phyloP scores from a whole-genome alignment of 2,113 vertebrate genomes.

The Merops nubicus region DNA sequence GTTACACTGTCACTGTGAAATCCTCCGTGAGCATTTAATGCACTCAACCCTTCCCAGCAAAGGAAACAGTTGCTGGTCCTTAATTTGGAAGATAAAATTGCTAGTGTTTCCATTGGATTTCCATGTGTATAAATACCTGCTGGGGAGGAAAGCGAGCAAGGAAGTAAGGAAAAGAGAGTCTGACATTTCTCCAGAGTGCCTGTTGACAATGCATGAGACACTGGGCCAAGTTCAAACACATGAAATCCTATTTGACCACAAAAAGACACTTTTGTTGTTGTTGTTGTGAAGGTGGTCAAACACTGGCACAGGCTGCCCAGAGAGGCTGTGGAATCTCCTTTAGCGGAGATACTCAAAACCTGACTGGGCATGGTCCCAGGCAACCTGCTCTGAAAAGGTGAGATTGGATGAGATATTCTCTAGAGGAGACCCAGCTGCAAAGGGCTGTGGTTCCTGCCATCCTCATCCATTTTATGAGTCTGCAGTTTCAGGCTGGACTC shows the following conservation, averaged over 20 bases:
- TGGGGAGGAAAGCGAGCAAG: accelerated
- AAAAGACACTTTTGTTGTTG: not conserved
- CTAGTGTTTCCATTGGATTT: not conserved
- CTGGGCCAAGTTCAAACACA: not conserved
- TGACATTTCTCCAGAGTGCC: not conserved
- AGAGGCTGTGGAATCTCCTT: not conserved
- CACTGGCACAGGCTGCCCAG: not conserved
- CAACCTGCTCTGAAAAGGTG: not conserved
- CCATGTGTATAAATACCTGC: not conserved
- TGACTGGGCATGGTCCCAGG: not conserved
- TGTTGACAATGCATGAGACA: not conserved
- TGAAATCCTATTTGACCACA: not conserved
- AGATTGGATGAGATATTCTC: not conserved
- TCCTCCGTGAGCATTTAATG: not conserved
- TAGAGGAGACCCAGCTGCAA: not conserved
- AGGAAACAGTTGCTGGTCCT: not conserved
- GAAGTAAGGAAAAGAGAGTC: not conserved
- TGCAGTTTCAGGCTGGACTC: not conserved
- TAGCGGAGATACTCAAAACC: not conserved
- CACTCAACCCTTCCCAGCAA: not conserved
- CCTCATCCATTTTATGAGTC: not conserved
- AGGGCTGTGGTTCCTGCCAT: not conserved
- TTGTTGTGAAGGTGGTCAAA: not conserved
- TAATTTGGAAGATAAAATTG: not conserved
- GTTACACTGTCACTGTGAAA: not conserved